Conservation (phyloP, 2,113 vertebrate genomes). For the Macrotis lagotis region DNA sequence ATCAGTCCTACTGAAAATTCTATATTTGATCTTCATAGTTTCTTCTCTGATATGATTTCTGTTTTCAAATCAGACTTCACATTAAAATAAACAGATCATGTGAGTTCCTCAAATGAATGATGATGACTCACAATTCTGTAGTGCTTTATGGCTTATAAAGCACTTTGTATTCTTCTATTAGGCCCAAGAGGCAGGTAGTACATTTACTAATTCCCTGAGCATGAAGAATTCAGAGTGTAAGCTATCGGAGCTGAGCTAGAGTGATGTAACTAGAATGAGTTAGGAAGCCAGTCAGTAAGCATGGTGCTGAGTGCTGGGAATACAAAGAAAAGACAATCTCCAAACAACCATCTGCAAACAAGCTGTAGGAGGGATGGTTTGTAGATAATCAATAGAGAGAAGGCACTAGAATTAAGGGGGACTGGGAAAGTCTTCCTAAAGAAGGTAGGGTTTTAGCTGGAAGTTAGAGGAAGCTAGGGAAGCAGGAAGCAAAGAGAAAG, state of each 20-base stretch:
- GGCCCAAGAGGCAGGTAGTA: neutral
- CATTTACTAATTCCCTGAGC: neutral
- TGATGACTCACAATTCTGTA: neutral
- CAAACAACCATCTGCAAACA: too few relatives aligned
- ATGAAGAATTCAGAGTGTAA: neutral
- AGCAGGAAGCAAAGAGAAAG: too few relatives aligned
- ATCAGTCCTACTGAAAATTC: constrained; percentile 53
- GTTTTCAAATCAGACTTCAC: constrained; percentile 40
- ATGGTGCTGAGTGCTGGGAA: too few relatives aligned
- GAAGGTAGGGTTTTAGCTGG: too few relatives aligned
- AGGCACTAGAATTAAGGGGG: too few relatives aligned
- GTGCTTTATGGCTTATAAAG: neutral
- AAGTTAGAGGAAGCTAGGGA: too few relatives aligned
- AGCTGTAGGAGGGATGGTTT: too few relatives aligned
- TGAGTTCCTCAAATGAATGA: constrained; percentile 11
- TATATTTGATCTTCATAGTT: constrained; percentile 48
- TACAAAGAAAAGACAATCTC: neutral
- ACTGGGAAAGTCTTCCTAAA: too few relatives aligned
- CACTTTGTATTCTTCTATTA: neutral
- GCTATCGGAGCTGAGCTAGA: neutral
- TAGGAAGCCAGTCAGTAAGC: neutral
- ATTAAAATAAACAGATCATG: constrained; percentile 54
- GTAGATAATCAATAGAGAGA: too few relatives aligned
- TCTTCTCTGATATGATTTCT: constrained; percentile 42
- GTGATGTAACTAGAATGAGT: neutral